Base-by-base conservation (phyloP, 2,888 invertebrate genomes). In the Phania funesta region DNA sequence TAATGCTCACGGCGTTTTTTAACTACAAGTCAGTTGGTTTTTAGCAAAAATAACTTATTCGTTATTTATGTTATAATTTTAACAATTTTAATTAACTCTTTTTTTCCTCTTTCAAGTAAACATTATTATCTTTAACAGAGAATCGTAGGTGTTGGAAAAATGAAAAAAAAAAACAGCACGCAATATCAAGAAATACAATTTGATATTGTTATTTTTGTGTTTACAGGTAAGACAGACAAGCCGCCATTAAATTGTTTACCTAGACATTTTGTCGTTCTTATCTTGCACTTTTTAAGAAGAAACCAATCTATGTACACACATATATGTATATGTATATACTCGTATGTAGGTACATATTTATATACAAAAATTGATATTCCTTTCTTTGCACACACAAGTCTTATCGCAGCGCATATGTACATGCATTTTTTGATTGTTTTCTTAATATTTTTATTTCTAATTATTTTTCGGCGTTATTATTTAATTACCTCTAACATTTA, bases 371-470 rank as follows among this genome's bases (percentile, higher is more conserved):
- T 62, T 62, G 4, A n/a, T 24, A 20, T 54, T 67, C 9, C 13
- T 41, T 26, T 38, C 16, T n/a, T 22, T 67, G 38, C 32, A 52
- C n/a, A 29, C 29, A 62, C n/a, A 65, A 52, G 4, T 67, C 26
- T 67, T 52, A 67, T 67, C 67, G 52, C n/a, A n/a, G n/a, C n/a
- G n/a, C n/a, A 26, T 18, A 65, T 3, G 13, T 38, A 18, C 24
- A 35, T 65, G 35, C 22, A 65, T 7, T 50, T 50, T 24, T 9
- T 18, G 4, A 38, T 52, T 26, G 46, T 18, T 38, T 4, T 5
- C n/a, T n/a, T n/a, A n/a, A n/a, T n/a, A n/a, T 29, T 20, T 58
- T 58, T 8, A 22, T 24, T 50, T n/a, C 6, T n/a, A 2, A 5
- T 52, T 29, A 0, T 29, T 52, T 16, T 50, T 26, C 7, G 16